Percentiles rank a stretch among this genome's conserved stretches.
Evolutionary conservation across 1,140 invertebrate genomes (phyloP).

Genomic region (Ceratosolen solmsi): DNA sequence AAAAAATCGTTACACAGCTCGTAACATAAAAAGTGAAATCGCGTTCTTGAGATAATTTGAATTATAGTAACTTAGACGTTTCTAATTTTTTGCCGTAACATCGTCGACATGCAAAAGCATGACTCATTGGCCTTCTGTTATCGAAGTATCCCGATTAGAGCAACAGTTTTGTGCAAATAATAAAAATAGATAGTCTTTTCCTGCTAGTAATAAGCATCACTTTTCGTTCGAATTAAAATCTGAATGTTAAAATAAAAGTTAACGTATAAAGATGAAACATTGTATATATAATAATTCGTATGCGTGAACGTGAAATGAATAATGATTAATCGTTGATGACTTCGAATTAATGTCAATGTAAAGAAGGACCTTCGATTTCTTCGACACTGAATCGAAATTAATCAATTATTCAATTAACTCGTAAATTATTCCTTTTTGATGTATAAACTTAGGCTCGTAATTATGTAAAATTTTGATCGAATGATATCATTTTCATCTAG

Average conservation of each 20-base stretch:
- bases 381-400: neutral
- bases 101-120: neutral
- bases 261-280: neutral
- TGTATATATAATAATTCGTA: neutral
- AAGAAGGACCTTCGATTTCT: neutral
- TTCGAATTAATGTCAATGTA: neutral
- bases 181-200: neutral
- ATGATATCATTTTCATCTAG: too few relatives aligned
- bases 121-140: neutral
- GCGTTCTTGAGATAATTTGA: neutral
- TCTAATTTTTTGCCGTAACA: neutral
- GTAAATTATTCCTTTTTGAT: too few relatives aligned
- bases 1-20: neutral
- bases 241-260: too few relatives aligned
- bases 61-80: neutral
- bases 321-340: conserved; percentile 16
- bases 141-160: neutral
- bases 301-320: neutral
- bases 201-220: neutral
- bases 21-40: neutral
- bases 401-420: conserved; percentile 46
- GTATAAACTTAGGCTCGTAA: too few relatives aligned
- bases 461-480: too few relatives aligned
- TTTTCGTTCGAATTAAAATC: neutral
- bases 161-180: neutral